Conservation (phyloP, 2,113 vertebrate species). For the Brachionichthys hirsutus region DNA sequence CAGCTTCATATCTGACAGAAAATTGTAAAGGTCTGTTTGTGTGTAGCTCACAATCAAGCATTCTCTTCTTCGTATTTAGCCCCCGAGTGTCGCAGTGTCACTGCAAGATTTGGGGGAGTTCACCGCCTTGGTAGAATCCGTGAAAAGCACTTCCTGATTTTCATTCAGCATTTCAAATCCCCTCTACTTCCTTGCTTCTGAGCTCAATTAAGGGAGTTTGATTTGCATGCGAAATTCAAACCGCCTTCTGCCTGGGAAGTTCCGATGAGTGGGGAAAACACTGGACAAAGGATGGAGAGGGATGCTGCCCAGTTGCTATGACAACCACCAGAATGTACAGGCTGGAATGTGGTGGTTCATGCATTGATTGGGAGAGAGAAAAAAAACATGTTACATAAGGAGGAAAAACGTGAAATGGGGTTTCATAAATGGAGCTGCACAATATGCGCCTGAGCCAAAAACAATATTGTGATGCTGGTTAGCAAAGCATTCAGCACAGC, state of each 20-base stretch:
- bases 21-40: not conserved
- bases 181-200: slow-evolving; percentile 18
- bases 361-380: slow-evolving; percentile 27
- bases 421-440: slow-evolving; percentile 61
- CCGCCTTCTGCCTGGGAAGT: slow-evolving; percentile 57
- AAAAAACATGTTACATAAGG: slow-evolving; percentile 62
- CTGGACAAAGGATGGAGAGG: slow-evolving; percentile 66
- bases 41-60: not conserved
- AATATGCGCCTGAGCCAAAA: slow-evolving; percentile 44
- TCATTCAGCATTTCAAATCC: slow-evolving; percentile 27
- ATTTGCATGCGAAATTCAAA: slow-evolving; percentile 58
- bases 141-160: slow-evolving; percentile 43
- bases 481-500: slow-evolving; percentile 10
- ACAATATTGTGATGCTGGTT: slow-evolving; percentile 37
- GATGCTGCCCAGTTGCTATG: slow-evolving; percentile 78
- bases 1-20: too few relatives aligned
- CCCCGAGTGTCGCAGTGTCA: not conserved
- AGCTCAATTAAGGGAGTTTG: slow-evolving; percentile 25
- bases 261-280: slow-evolving; percentile 39
- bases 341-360: slow-evolving; percentile 63
- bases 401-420: slow-evolving; percentile 44
- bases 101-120: slow-evolving; percentile 24
- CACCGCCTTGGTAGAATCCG: slow-evolving; percentile 8
- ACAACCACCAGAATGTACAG: slow-evolving; percentile 74
- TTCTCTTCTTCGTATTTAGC: not conserved